These are phyloP conservation scores for Larimichthys polyactis DNA, from an alignment of 2,113 vertebrate species.

Conservation along the genomic window DNA sequence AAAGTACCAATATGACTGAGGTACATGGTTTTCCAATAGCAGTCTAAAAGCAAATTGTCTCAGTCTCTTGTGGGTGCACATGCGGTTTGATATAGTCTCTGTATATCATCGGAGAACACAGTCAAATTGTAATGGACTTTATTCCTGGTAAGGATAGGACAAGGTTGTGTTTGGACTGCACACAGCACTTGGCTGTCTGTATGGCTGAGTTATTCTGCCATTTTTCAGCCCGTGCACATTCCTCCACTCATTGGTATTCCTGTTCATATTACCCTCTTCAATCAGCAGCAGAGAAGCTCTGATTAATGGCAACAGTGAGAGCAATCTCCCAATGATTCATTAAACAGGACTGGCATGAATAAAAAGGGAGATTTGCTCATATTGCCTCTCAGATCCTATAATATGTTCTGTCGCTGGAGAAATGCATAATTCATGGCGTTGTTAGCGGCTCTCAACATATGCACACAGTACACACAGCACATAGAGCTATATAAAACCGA, in stretches of 20 bases:
- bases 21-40: slow-evolving; percentile 67
- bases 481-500: slow-evolving; percentile 40
- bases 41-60: slow-evolving; percentile 59
- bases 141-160: slow-evolving; percentile 50
- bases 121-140: slow-evolving; percentile 60
- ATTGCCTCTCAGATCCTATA: slow-evolving; percentile 80
- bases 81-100: slow-evolving; percentile 52
- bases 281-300: slow-evolving; percentile 77
- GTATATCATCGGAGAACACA: slow-evolving; percentile 22
- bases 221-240: slow-evolving; percentile 65
- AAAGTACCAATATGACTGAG: slow-evolving; percentile 50
- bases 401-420: slow-evolving; percentile 73
- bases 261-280: slow-evolving; percentile 81
- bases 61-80: slow-evolving; percentile 38
- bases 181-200: slow-evolving; percentile 58
- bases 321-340: slow-evolving; percentile 80
- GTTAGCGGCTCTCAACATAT: slow-evolving; percentile 65
- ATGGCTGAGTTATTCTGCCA: slow-evolving; percentile 64
- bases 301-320: slow-evolving; percentile 81
- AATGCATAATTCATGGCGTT: slow-evolving; percentile 82
- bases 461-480: slow-evolving; percentile 28
- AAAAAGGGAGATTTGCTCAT: slow-evolving; percentile 81
- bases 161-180: slow-evolving; percentile 64
- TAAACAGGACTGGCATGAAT: slow-evolving; percentile 80
- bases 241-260: slow-evolving; percentile 81